Evolutionary conservation across 2,797 vertebrate genomes (phyloP).

Genomic region (Phyllotis vaccarum): DNA sequence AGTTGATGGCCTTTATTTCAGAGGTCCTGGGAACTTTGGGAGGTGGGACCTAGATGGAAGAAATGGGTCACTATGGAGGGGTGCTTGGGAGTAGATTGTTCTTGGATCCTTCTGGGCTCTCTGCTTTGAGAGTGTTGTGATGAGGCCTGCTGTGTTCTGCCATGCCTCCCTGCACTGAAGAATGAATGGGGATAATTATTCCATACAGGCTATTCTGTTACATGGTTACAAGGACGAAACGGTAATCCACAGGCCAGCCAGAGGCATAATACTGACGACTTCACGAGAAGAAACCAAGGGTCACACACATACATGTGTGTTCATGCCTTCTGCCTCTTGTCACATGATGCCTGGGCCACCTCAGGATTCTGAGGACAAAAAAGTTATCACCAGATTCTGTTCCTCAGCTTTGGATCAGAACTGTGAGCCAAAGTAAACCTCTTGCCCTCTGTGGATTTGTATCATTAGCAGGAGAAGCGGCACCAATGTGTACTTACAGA

Average conservation of each 20-base stretch:
- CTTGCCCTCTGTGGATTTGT: not conserved
- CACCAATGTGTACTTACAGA: not conserved
- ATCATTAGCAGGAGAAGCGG: not conserved
- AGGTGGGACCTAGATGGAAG: not conserved
- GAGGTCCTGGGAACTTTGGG: not conserved
- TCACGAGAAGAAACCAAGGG: not conserved
- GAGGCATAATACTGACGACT: not conserved
- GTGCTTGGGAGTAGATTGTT: not conserved
- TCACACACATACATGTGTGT: fast-evolving
- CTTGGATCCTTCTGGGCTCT: not conserved
- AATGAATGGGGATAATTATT: not conserved
- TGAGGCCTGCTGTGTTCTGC: not conserved
- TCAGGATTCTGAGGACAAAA: not conserved
- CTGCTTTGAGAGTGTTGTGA: not conserved
- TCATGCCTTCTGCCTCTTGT: not conserved
- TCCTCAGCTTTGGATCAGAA: not conserved
- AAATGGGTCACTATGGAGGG: not conserved
- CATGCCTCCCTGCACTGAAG: not conserved
- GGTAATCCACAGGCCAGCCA: not conserved
- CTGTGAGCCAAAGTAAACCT: not conserved
- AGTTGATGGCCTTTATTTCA: not conserved
- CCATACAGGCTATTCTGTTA: not conserved
- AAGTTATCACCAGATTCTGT: not conserved
- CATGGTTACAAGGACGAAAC: not conserved
- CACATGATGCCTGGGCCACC: not conserved